Evolutionary conservation across 1,140 invertebrate genomes (phyloP).

Genomic region (Spodoptera frugiperda): DNA sequence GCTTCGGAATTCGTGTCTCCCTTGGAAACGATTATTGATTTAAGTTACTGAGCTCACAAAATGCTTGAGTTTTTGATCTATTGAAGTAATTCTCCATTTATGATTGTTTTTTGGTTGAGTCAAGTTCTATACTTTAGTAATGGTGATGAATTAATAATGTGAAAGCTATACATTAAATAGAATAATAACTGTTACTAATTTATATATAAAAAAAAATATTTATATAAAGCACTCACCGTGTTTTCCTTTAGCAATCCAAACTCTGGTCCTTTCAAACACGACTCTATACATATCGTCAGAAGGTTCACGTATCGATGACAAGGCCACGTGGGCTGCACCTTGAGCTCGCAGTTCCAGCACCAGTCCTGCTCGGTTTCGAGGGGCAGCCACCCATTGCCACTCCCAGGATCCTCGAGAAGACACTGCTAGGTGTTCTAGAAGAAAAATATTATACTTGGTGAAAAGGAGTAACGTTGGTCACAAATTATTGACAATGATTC

Average conservation of each 20-base stretch:
- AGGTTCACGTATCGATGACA: conserved; percentile 84
- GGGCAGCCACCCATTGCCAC: conserved; percentile 88
- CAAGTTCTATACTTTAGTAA: no score
- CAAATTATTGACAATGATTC: no score
- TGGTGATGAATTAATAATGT: no score
- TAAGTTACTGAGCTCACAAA: no score
- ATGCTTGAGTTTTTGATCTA: no score
- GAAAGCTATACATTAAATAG: no score
- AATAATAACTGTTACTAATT: no score
- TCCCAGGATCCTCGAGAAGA: conserved; percentile 88
- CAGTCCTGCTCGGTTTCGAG: conserved; percentile 87
- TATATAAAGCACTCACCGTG: conserved; percentile 83
- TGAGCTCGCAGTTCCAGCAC: conserved; percentile 87
- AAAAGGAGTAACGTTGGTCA: no score
- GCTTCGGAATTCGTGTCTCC: no score
- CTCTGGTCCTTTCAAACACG: conserved; percentile 87
- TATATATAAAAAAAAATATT: background rate
- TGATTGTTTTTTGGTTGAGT: no score
- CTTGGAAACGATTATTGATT: no score
- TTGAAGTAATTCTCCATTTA: no score
- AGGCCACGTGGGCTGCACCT: conserved; percentile 87
- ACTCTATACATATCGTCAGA: conserved; percentile 88
- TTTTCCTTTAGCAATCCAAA: conserved; percentile 88
- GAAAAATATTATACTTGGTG: background rate
- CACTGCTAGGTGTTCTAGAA: conserved; percentile 88